These are phyloP conservation scores for Morelia viridis DNA, from an alignment of 2,797 vertebrate species.

Conservation along the genomic window DNA sequence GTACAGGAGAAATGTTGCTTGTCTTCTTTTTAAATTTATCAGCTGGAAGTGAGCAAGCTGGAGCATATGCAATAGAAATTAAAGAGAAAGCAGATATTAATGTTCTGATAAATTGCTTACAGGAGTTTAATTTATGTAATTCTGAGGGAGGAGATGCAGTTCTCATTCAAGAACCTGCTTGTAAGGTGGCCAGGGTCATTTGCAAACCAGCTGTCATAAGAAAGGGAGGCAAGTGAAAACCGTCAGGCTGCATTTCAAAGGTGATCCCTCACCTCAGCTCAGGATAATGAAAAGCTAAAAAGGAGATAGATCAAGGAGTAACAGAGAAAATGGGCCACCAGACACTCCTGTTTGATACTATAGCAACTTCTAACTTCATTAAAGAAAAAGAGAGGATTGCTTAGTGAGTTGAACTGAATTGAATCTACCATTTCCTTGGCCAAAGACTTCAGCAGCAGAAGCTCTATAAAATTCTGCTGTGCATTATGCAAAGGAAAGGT, in stretches of 20 bases:
- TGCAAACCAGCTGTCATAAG: background rate
- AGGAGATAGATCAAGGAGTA: background rate
- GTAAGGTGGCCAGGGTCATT: background rate
- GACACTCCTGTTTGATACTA: background rate
- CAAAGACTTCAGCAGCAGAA: background rate
- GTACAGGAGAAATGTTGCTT: background rate
- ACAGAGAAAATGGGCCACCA: background rate
- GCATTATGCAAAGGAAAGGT: background rate
- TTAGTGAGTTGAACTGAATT: background rate
- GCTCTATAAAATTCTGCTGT: background rate
- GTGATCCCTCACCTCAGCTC: background rate
- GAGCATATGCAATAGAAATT: background rate
- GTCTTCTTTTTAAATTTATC: background rate
- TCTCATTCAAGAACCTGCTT: background rate
- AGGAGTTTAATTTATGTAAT: background rate
- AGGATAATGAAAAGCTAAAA: background rate
- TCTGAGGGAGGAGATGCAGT: background rate
- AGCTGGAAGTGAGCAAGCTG: background rate
- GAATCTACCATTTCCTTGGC: background rate
- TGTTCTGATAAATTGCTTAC: background rate
- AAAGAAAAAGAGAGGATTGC: background rate
- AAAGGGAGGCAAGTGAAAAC: background rate
- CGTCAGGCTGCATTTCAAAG: background rate
- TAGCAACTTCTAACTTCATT: background rate
- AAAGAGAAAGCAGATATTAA: background rate